Base-by-base conservation (phyloP, 30 jellyfish, hydroid and myxozoan species). In the Hydractinia echinata region DNA sequence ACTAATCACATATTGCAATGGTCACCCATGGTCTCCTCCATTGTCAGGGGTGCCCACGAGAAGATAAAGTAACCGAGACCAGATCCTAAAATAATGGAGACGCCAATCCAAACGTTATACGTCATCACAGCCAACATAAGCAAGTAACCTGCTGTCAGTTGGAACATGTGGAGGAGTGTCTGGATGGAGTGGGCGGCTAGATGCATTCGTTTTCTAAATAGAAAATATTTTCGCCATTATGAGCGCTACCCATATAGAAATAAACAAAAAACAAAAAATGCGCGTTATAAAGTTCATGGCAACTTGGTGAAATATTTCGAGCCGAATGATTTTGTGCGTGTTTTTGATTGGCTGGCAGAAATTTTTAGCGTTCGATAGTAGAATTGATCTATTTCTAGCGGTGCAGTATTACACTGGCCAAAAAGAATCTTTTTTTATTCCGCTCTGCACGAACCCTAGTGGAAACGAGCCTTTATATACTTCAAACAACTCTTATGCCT, bases 51-150 rank as follows among this genome's bases (percentile, higher is more conserved):
- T 53, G 85, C 77, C 96, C 95, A 85, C 4, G 96, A 96, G 79
- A 94, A 94, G 21, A 84, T 77, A 61, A 94, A 94, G 72, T 94
- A 94, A 11, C 99, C 99, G 49, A 86, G 73, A 51, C 99, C 99
- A 66, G 99, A 91, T 11, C 99, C 99, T 13, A 94, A 76, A 8
- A 94, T 88, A 21, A 94, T 67, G 30, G 99, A 95, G 15, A 94
- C 8, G 79, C 96, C 88, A 5, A 94, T 62, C 99, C 99, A 94
- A 4, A 72, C 94, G 73, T 94, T 94, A 82, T 84, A 94, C 13
- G 97, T 94, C 99, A 94, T 94, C 76, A 94, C 84, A 16, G 99
- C 99, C 82, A 94, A 77, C 99, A 94, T 94, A 51, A 94, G 95
- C 6, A 88, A 11, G 70, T 94, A 94, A 20, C 99, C 99, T 49